These are phyloP conservation scores for Habroteleia sp. DNA, from an alignment of 2,888 invertebrate genomes.

Conservation along the genomic window DNA sequence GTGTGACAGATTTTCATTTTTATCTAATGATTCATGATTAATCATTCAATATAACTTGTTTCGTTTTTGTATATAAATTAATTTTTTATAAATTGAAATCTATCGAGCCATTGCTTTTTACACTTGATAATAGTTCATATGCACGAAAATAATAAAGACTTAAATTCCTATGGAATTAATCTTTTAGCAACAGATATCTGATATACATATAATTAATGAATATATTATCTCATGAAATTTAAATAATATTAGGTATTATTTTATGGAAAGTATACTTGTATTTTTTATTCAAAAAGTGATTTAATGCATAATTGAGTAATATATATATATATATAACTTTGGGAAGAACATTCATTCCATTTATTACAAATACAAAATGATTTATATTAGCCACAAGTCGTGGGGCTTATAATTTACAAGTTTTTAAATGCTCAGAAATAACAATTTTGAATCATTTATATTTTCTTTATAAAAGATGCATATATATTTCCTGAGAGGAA, in stretches of 20 bases:
- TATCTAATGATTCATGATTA: constrained; percentile 7
- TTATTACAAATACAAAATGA: too few species aligned
- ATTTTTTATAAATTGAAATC: constrained; percentile 34
- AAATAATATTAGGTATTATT: background rate
- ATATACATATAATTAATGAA: too few species aligned
- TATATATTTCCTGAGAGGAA: too few species aligned
- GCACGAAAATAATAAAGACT: constrained; percentile 27
- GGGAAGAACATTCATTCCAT: too few species aligned
- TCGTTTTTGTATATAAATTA: constrained; percentile 7
- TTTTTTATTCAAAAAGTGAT: constrained; percentile 1
- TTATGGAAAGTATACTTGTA: background rate
- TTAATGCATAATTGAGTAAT: background rate
- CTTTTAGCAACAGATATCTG: background rate
- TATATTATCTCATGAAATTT: constrained; percentile 3
- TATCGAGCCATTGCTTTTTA: constrained; percentile 30
- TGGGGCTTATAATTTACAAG: too few species aligned
- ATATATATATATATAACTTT: too few species aligned
- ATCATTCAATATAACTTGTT: constrained; percentile 8
- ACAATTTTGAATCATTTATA: too few species aligned
- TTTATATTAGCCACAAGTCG: too few species aligned
- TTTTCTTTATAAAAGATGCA: too few species aligned
- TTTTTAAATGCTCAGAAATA: too few species aligned
- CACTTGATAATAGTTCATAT: constrained; percentile 46
- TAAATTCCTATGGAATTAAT: constrained; percentile 52
- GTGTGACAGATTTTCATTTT: too few species aligned